Base-by-base conservation (phyloP, 2,113 vertebrate species). In the Eira barbara region DNA sequence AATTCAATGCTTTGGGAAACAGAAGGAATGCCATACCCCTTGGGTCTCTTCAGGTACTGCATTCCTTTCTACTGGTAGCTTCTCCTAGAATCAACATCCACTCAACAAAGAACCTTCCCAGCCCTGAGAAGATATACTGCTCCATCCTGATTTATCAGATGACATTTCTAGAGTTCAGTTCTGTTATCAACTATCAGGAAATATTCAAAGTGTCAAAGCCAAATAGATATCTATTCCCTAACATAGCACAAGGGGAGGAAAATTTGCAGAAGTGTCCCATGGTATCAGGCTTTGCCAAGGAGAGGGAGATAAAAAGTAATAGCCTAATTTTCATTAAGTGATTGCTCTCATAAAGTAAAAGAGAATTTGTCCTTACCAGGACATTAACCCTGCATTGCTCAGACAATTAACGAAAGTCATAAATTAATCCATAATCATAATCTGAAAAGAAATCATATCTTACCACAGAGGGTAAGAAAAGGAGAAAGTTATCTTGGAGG, bases 271-370 rank as follows among this genome's bases (percentile, higher is more conserved):
- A 96, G 67, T 95, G 82, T 94, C 95, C 94, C 71, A 21, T 94
- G 57, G 94, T 94, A 74, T 73, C 96, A 86, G 74, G 59, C 31
- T 4, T 67, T 98, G 97, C 94, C 96, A 96, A 97, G 86, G 82
- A 95, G 76, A 86, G 63, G 45, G 89, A 98, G 80, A 98, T 98
- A 98, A 98, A 98, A 98, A 97, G 83, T 98, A 98, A 98, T 97
- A 97, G 97, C 95, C 96, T 98, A 98, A 98, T 97, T 97, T 98
- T 98, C 61, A 0, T 95, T 97, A 97, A 97, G 82, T 97, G 96
- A 97, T 97, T 95, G 82, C 90, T 96, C 97, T 98, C 98, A 97
- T 96, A 98, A 98, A 98, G 97, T 85, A 97, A 96, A 98, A 98
- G 95, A 93, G 2, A 82, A 89, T 91, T 98, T 98, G 88, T 98